phyloP scores from a whole-genome alignment of 2,888 invertebrate genomes.

The Alviniconcha strummeri region DNA sequence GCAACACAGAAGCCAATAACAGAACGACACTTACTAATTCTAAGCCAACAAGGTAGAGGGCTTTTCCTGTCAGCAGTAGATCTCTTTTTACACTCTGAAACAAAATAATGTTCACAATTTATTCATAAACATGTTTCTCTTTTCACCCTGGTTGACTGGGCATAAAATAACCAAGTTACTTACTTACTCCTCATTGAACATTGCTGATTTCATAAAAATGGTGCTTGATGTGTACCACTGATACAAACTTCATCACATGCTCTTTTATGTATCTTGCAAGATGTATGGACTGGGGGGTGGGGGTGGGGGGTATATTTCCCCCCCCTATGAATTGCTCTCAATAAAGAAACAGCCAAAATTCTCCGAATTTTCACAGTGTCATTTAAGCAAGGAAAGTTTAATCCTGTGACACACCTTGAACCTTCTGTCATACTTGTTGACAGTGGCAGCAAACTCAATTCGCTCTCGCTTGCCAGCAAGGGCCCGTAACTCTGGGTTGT shows the following conservation, averaged over 20 bases:
- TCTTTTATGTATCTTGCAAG: too few species aligned
- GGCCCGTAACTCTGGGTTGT: conserved; percentile 77
- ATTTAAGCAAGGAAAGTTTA: too few species aligned
- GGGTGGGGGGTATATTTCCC: too few species aligned
- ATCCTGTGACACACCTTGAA: conserved; percentile 76
- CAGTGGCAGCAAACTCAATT: conserved; percentile 80
- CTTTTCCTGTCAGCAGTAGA: conserved; percentile 78
- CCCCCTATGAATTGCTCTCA: too few species aligned
- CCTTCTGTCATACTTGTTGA: conserved; percentile 80
- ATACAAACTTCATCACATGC: too few species aligned
- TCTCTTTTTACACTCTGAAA: conserved; percentile 78
- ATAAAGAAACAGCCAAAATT: too few species aligned
- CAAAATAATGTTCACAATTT: background rate
- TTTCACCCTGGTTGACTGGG: background rate
- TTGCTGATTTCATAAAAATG: too few species aligned
- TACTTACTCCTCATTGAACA: too few species aligned
- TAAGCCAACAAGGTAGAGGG: conserved; percentile 79
- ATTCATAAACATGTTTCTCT: background rate
- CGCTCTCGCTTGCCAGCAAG: conserved; percentile 80
- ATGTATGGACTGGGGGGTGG: too few species aligned
- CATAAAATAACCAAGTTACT: too few species aligned
- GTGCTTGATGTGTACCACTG: too few species aligned
- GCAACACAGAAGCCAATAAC: background rate
- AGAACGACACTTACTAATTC: conserved; percentile 74
- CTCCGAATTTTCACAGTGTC: too few species aligned